Conservation (phyloP, 2,797 vertebrate genomes). For the Sebastes wilsoni region DNA sequence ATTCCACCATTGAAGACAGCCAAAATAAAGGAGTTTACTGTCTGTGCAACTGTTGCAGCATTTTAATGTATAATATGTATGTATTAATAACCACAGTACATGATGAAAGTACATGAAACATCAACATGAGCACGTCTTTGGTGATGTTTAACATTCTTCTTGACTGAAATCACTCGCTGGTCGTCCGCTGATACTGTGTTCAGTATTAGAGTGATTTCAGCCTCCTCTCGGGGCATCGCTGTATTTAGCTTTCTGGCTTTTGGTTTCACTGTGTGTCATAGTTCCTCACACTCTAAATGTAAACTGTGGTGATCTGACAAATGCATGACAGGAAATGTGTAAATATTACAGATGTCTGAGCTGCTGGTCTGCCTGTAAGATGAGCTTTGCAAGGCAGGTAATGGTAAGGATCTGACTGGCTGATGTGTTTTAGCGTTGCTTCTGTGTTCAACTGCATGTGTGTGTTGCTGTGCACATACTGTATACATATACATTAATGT, state of each 20-base stretch:
- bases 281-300: conserved; percentile 48
- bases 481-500: conserved; percentile 8
- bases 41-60: background rate
- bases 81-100: background rate
- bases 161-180: conserved; percentile 35
- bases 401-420: conserved; percentile 93
- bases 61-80: background rate
- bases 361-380: conserved; percentile 89
- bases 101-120: background rate
- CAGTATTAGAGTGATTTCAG: conserved; percentile 43
- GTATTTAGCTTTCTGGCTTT: conserved; percentile 50
- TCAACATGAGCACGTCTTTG: background rate
- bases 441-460: conserved; percentile 47
- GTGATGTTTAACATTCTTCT: background rate
- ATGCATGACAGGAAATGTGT: conserved; percentile 85
- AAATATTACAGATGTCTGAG: conserved; percentile 98
- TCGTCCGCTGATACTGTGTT: conserved; percentile 21
- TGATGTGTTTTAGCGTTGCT: conserved; percentile 68
- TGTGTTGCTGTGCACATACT: conserved; percentile 16
- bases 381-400: conserved; percentile 88
- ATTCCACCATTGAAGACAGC: background rate
- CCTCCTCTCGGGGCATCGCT: conserved; percentile 31
- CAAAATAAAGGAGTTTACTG: background rate
- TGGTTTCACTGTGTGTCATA: conserved; percentile 53
- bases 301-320: conserved; percentile 68